Evolutionary conservation across 2,888 invertebrate genomes (phyloP), one percentile per base, ranked within the genome.

Genomic region (Agriopis marginaria): DNA sequence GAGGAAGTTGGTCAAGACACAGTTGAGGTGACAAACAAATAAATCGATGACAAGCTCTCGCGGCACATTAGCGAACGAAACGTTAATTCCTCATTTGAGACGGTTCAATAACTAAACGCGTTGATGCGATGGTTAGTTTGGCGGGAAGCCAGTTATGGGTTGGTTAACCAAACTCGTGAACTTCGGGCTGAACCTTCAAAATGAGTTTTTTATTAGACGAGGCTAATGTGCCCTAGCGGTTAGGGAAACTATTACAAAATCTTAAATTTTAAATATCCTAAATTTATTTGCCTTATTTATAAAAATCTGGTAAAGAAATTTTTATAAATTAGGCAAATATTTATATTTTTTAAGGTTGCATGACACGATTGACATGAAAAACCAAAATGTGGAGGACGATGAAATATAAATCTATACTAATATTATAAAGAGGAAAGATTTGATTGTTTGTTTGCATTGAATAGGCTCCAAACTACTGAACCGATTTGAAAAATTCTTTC

Each of bases 151-250:
- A 82, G 77, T 54, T 65, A 66, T 39, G 53, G 42, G 68, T 66
- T 66, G 67, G 73, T 68, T 74, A 78, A 78, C 76, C 71, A 72
- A 73, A 77, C 75, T 67, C 70, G 67, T 81, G 80, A 85, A 85
- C 82, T 82, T 82, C 77, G 77, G 75, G 63, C 70, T 60, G 63
- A 74, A 82, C 73, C 74, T 79, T 80, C 77, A 74, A 74, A 77
- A 73, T 67, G 68, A 44, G 61, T 75, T 77, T 78, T 78, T 75
- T 74, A 62, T 62, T 54, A 45, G 53, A 9, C 60, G 60, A 64
- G 50, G 60, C 45, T 63, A 63, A 45, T 51, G 51, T 42, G 62
- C 62, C 62, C 53, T 62, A 12, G 44, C 23, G 32, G 47, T 58
- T 58, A 47, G 47, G 32, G 58, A 47, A 44, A 58, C 32, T 47